Conservation (phyloP, 2,888 invertebrate genomes). For the Fragum whitleyi region DNA sequence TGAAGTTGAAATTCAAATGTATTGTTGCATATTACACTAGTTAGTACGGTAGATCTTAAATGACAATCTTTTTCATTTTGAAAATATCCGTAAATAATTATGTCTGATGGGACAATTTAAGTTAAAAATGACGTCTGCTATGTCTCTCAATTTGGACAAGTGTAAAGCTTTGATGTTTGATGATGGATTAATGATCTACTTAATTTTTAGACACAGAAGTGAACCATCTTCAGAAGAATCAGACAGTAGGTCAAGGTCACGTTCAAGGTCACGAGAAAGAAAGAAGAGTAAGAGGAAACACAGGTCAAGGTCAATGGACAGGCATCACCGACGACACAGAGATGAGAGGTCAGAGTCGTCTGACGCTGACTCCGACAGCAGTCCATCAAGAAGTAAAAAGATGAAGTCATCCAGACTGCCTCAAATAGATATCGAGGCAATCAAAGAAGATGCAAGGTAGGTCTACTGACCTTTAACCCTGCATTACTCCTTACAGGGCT, state of each 20-base stretch:
- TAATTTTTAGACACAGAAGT: constrained; percentile 23
- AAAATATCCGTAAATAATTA: no score
- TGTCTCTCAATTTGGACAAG: no score
- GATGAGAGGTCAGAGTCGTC: constrained; percentile 49
- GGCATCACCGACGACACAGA: constrained; percentile 38
- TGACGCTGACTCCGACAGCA: constrained; percentile 41
- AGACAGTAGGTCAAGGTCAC: constrained; percentile 62
- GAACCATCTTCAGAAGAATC: constrained; percentile 25
- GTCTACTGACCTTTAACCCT: not conserved
- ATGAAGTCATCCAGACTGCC: constrained; percentile 37
- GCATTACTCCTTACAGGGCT: no score
- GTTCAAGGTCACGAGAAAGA: constrained; percentile 58
- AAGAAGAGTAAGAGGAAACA: constrained; percentile 52
- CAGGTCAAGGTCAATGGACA: constrained; percentile 41
- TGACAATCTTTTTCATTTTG: no score
- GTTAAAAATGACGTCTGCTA: no score
- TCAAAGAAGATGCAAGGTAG: constrained; percentile 68
- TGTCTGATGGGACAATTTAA: no score
- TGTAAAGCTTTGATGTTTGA: no score
- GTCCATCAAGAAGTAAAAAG: constrained; percentile 6
- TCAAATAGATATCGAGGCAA: constrained; percentile 50
- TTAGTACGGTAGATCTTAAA: no score
- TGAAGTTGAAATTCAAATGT: no score
- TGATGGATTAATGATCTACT: no score
- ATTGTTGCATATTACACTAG: no score